Evolutionary conservation across 2,888 invertebrate species (phyloP).

Genomic region (Diarsia mendica): DNA sequence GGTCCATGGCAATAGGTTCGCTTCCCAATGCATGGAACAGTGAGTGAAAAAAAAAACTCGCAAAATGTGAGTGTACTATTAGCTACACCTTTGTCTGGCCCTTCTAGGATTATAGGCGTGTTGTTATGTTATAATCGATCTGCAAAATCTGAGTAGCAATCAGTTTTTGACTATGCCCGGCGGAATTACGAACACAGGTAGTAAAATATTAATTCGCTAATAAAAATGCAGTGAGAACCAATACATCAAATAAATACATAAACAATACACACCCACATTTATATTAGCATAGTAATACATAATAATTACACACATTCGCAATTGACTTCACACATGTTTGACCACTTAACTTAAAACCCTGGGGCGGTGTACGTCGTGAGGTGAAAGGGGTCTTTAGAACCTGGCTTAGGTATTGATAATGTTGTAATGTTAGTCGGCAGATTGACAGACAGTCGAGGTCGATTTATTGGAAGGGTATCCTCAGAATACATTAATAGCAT

Average conservation of each 20-base stretch:
- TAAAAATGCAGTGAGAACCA: conserved; percentile 33
- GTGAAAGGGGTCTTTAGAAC: conserved; percentile 24
- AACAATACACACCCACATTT: conserved; percentile 55
- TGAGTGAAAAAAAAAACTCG: too few species aligned
- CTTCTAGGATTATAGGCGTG: too few species aligned
- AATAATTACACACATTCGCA: conserved; percentile 53
- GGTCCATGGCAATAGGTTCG: too few species aligned
- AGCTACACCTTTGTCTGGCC: too few species aligned
- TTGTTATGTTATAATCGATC: too few species aligned
- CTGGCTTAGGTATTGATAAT: conserved; percentile 56
- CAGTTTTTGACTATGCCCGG: neutral
- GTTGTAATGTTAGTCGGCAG: conserved; percentile 53
- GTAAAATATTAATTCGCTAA: conserved; percentile 18
- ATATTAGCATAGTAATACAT: conserved; percentile 61
- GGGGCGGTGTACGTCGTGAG: conserved; percentile 12
- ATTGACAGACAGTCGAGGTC: conserved; percentile 78
- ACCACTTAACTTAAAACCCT: conserved; percentile 29
- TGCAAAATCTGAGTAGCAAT: neutral
- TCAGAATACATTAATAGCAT: conserved; percentile 58
- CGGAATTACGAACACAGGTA: neutral
- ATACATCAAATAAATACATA: conserved; percentile 50
- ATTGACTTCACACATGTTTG: conserved; percentile 48
- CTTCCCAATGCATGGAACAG: too few species aligned
- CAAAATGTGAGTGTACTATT: too few species aligned
- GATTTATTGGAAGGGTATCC: conserved; percentile 60